phyloP scores from a whole-genome alignment of 2,888 invertebrate species.

The Scrobipalpa costella region DNA sequence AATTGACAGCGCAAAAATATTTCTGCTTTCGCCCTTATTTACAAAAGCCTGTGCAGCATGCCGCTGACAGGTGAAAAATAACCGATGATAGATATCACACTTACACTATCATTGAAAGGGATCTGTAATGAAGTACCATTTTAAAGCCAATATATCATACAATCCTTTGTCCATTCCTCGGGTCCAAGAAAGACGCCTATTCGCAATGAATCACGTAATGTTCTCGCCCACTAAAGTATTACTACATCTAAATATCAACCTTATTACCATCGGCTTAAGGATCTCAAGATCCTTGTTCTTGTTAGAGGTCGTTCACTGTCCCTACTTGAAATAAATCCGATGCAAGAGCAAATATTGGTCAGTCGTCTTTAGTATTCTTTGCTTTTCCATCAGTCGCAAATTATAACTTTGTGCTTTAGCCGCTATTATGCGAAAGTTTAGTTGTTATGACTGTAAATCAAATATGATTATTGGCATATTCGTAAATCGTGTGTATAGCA shows the following conservation, averaged over 20 bases:
- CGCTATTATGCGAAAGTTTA: not conserved
- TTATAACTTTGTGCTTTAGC: not conserved
- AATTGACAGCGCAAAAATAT: constrained; percentile 3
- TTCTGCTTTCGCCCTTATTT: not conserved
- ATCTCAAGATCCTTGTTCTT: constrained; percentile 38
- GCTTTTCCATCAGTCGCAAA: constrained; percentile 5
- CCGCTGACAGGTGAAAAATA: constrained; percentile 15
- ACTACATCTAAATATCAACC: constrained; percentile 57
- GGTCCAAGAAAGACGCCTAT: constrained; percentile 57
- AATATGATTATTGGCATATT: not conserved
- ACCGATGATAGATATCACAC: constrained; percentile 15
- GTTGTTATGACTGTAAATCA: not conserved
- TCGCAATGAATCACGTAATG: constrained; percentile 67
- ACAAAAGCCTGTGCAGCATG: not conserved
- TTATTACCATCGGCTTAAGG: constrained; percentile 46
- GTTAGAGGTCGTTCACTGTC: constrained; percentile 62
- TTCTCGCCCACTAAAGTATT: constrained; percentile 67
- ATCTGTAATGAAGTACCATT: constrained; percentile 39
- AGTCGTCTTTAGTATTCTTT: not conserved
- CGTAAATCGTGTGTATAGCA: not conserved
- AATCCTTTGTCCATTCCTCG: constrained; percentile 45
- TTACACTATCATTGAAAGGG: constrained; percentile 32
- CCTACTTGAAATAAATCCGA: constrained; percentile 46
- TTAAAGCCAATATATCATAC: constrained; percentile 49
- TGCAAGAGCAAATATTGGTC: constrained; percentile 32